phyloP scores from a whole-genome alignment of 2,797 vertebrate species.

The Pampus argenteus region DNA sequence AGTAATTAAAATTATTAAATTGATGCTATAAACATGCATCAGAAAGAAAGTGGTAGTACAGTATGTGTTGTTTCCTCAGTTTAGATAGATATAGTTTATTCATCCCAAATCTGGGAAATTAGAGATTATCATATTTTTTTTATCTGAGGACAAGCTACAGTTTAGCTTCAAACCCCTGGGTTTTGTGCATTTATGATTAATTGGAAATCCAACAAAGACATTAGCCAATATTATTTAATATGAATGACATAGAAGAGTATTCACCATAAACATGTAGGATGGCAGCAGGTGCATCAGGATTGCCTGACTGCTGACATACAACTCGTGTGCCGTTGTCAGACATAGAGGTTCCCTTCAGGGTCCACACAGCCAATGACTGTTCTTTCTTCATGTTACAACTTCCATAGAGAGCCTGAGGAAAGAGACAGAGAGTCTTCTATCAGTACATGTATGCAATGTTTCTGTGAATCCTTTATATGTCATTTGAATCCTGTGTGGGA shows the following conservation, averaged over 20 bases:
- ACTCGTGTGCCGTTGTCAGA: slow-evolving; percentile 62
- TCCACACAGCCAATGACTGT: slow-evolving; percentile 65
- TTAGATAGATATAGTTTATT: no score
- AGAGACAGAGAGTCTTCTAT: background rate
- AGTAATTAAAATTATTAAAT: no score
- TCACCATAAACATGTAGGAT: slow-evolving; percentile 70
- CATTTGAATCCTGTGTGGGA: no score
- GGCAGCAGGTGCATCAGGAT: slow-evolving; percentile 18
- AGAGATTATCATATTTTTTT: background rate
- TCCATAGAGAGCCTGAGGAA: slow-evolving; percentile 65
- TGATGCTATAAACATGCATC: no score
- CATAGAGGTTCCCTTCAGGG: slow-evolving; percentile 58
- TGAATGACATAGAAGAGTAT: background rate
- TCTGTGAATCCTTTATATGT: no score
- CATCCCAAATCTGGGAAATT: no score
- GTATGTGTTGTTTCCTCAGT: background rate
- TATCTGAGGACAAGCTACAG: no score
- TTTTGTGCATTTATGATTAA: background rate
- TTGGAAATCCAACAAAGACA: background rate
- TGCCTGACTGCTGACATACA: slow-evolving; percentile 46
- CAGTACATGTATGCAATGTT: no score
- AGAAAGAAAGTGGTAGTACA: no score
- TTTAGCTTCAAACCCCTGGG: no score
- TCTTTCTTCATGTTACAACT: slow-evolving; percentile 39
- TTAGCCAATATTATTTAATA: no score